Base-by-base conservation (phyloP, 2,888 invertebrate species). In the Eupithecia centaureata region DNA sequence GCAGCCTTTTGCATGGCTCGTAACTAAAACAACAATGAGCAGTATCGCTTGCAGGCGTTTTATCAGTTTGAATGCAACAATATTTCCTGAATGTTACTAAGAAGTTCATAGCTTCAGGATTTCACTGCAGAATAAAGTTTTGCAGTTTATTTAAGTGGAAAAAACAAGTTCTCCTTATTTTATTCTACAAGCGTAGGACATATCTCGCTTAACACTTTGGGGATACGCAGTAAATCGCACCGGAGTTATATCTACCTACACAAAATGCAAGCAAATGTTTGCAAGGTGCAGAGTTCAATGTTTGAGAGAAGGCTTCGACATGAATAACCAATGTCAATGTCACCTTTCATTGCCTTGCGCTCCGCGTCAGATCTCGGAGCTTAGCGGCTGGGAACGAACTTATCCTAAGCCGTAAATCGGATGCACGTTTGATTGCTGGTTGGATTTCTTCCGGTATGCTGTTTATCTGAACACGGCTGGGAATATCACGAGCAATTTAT, bases 321-420 rank as follows among this genome's bases (percentile, higher is more conserved):
- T 77, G 71, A 59, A 71, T 68, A 72, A 70, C 68, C 89, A 90
- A 89, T 88, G 90, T 90, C 91, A 91, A 91, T 91, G 92, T 91
- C 90, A 90, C 88, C 88, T 89, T 85, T 82, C 81, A 84, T 78
- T 82, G 77, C 76, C 69, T 75, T 62, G 66, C 67, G 42, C 42
- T 42, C 4, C 22, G 47, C 12, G 22, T 47, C 47, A 22, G 47
- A 22, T 66, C 65, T 63, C 59, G 51, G 22, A 35, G 33, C 42
- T 57, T 52, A 30, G 28, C 28, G 28, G 57, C 54, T 54, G 35
- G 60, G 59, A 51, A 62, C 27, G 42, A 54, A 35, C 63, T 63
- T 67, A 66, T 61, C 61, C 42, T 56, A 33, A 51, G 13, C 35
- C 30, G 51, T 27, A 30, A 51, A 62, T 59, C 62, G 25, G 25